These are phyloP conservation scores for Micronycteris hirsuta DNA, from an alignment of 2,113 vertebrate species.

Conservation along the genomic window DNA sequence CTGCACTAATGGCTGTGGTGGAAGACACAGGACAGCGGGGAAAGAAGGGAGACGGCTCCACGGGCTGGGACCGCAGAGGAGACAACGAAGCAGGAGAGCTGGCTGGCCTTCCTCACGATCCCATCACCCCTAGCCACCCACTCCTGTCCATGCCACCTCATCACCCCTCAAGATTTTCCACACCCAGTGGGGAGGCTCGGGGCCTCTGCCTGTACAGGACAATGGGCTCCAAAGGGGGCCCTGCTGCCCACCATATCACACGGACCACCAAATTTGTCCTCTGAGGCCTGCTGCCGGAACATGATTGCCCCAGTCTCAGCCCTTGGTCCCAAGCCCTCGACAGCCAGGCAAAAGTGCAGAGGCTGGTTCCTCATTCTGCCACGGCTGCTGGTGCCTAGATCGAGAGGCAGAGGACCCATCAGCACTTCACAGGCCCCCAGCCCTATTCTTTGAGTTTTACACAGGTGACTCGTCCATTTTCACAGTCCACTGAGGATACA, in stretches of 20 bases:
- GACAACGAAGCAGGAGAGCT: not conserved
- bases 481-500: not conserved
- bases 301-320: not conserved
- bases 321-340: not conserved
- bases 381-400: rapidly evolving
- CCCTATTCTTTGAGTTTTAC: not conserved
- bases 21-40: not conserved
- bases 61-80: not conserved
- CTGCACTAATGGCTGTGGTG: not conserved
- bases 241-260: not conserved
- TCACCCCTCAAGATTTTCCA: not conserved
- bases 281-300: not conserved
- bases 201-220: not conserved
- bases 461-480: not conserved
- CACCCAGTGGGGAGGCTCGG: not conserved
- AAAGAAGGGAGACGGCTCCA: not conserved
- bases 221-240: not conserved
- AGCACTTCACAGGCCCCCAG: not conserved
- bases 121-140: not conserved
- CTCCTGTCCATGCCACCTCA: not conserved
- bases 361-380: not conserved
- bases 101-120: not conserved
- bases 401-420: no score
- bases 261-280: not conserved
- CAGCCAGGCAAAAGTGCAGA: not conserved